Evolutionary conservation across 2,888 invertebrate species (phyloP).

Genomic region (Magallana nippona): DNA sequence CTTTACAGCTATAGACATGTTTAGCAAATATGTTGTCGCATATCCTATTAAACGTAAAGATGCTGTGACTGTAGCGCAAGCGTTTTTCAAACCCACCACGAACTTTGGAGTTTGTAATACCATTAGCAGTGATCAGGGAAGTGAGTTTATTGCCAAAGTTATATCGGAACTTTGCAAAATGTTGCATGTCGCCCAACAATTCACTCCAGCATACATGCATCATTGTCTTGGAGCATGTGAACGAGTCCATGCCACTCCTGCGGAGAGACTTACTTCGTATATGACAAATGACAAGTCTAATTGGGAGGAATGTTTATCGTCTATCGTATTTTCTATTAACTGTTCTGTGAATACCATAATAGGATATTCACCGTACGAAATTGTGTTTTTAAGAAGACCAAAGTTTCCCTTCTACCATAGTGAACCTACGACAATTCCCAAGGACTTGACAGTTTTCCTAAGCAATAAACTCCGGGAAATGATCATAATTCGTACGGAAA

Average conservation of each 20-base stretch:
- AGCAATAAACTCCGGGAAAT: slow-evolving; percentile 19
- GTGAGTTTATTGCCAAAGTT: slow-evolving; percentile 53
- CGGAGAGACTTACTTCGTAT: slow-evolving; percentile 45
- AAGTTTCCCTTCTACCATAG: slow-evolving; percentile 45
- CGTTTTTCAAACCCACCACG: slow-evolving; percentile 46
- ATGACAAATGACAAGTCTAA: slow-evolving; percentile 30
- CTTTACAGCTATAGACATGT: slow-evolving; percentile 51
- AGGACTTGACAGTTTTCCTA: slow-evolving; percentile 45
- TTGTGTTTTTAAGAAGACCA: slow-evolving; percentile 49
- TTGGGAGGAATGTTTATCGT: slow-evolving; percentile 44
- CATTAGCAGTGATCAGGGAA: slow-evolving; percentile 50
- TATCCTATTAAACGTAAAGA: slow-evolving; percentile 49
- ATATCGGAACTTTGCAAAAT: slow-evolving; percentile 49
- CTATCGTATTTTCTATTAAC: slow-evolving; percentile 50
- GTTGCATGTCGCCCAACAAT: slow-evolving; percentile 50
- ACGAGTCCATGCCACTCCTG: slow-evolving; percentile 50
- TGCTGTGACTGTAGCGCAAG: slow-evolving; percentile 52
- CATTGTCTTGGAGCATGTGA: slow-evolving; percentile 55
- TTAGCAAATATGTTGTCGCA: slow-evolving; percentile 50
- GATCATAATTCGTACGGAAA: slow-evolving; percentile 25
- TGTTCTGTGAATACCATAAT: slow-evolving; percentile 46
- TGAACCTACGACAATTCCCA: neutral
- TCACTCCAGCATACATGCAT: slow-evolving; percentile 53
- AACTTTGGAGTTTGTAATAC: slow-evolving; percentile 54
- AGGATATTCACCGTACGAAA: slow-evolving; percentile 51